Base-by-base conservation (phyloP, 1,140 invertebrate genomes). In the Choristoneura fumiferana region DNA sequence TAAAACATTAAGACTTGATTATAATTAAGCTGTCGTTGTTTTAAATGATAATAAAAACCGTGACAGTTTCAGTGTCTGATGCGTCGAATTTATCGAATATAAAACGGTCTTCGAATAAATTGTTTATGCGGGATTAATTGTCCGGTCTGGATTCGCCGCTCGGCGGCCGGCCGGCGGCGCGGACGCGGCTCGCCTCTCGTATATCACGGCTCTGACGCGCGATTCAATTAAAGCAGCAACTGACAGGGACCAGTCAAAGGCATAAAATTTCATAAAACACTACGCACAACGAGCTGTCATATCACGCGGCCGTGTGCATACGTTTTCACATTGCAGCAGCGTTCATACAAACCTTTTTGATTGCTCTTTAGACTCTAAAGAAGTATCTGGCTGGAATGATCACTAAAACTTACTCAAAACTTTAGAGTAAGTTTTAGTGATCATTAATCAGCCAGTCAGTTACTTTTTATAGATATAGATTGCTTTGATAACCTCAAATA, bases 151-250 rank as follows among this genome's bases (percentile, higher is more conserved):
- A 57, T n/a, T 65, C 64, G 67, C 67, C 67, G 59, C 49, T 69
- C 63, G 70, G 62, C 17, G 17, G 37, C 8, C 14, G 33, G n/a
- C 40, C 49, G 22, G 22, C 60, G 74, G 73, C 66, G 67, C 60
- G 60, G 40, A 33, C 57, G 59, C 37, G 29, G 57, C 65, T 63
- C 56, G 56, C 35, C 64, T 71, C 71, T 78, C 73, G 68, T 87
- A 81, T 78, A 81, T 84, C 78, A 84, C 73, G 37, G 57, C 49
- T 17, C 67, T 65, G 76, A 78, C 73, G 66, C 67, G 66, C 57
- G 67, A 81, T 85, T 85, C 78, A 85, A 87, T 87, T 85, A 83
- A 83, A 83, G 57, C 65, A 66, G 59, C 60, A 63, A 75, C 72
- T 73, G 81, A 84, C 76, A 77, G 71, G 58, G 67, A 55, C 64